These are phyloP conservation scores for Heterodera schachtii DNA, from an alignment of 1,140 invertebrate genomes.

Conservation along the genomic window DNA sequence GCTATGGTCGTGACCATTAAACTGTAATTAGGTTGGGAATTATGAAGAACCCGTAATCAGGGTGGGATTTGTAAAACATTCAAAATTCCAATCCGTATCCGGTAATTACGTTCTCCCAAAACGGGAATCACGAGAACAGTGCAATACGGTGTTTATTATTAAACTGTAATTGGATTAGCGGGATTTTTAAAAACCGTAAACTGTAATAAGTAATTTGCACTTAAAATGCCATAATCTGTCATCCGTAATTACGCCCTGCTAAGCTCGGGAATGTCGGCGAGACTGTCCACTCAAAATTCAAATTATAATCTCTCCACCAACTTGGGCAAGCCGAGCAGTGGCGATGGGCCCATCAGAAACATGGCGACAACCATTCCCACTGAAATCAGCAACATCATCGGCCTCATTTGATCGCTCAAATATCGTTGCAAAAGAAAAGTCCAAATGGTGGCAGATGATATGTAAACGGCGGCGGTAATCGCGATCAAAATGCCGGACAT, in stretches of 20 bases:
- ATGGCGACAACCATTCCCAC: slow-evolving; percentile 9
- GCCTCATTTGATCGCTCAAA: not conserved
- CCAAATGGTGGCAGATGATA: slow-evolving; percentile 1
- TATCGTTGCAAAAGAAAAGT: slow-evolving; percentile 15
- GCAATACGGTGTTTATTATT: no score
- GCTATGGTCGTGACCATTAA: slow-evolving; percentile 6
- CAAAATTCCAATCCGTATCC: no score
- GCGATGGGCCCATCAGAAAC: slow-evolving; percentile 12
- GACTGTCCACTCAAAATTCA: no score
- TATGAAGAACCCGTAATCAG: not conserved
- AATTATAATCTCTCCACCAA: not conserved
- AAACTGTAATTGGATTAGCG: no score
- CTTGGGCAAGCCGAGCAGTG: slow-evolving; percentile 8
- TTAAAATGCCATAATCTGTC: no score
- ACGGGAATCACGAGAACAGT: no score
- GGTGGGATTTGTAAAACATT: no score
- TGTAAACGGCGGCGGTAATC: not conserved
- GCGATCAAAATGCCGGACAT: slow-evolving; percentile 8
- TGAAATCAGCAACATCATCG: not conserved
- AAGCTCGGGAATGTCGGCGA: no score
- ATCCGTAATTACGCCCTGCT: no score
- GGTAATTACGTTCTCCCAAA: no score
- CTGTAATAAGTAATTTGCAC: no score
- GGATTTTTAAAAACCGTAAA: no score
- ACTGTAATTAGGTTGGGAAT: not conserved